Evolutionary conservation across 1,140 invertebrate species (phyloP).

Genomic region (Ostrea denselamellosa): DNA sequence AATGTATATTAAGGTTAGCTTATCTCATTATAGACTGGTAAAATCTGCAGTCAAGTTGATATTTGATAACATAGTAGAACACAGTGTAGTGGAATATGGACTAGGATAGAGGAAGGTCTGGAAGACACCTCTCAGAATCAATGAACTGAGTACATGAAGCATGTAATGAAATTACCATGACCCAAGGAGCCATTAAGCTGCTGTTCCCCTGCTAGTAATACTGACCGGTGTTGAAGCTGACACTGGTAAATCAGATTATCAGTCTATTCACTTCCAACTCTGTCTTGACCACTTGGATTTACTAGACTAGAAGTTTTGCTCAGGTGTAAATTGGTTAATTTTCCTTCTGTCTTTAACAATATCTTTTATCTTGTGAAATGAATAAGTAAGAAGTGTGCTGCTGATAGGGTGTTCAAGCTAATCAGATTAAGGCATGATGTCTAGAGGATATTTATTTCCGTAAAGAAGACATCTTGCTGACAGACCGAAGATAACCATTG

Average conservation of each 20-base stretch:
- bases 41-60: too few species aligned
- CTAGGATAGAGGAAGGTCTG: neutral
- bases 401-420: neutral
- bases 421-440: neutral
- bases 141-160: neutral
- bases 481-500: neutral
- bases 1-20: neutral
- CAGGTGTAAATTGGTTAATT: slow-evolving; percentile 36
- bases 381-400: neutral
- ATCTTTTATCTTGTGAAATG: slow-evolving; percentile 25
- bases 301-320: neutral
- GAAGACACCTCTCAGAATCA: neutral
- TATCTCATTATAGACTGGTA: neutral
- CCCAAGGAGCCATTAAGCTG: neutral
- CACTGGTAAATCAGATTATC: neutral
- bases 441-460: slow-evolving; percentile 6
- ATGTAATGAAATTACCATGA: neutral
- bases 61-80: too few species aligned
- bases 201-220: neutral
- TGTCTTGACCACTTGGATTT: neutral
- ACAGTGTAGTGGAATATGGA: too few species aligned
- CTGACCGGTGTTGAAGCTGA: neutral
- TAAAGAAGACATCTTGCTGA: slow-evolving; percentile 33
- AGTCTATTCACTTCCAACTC: neutral
- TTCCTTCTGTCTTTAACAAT: slow-evolving; percentile 13